Conservation (phyloP, 2,888 invertebrate genomes). For the Hipparchia semele region DNA sequence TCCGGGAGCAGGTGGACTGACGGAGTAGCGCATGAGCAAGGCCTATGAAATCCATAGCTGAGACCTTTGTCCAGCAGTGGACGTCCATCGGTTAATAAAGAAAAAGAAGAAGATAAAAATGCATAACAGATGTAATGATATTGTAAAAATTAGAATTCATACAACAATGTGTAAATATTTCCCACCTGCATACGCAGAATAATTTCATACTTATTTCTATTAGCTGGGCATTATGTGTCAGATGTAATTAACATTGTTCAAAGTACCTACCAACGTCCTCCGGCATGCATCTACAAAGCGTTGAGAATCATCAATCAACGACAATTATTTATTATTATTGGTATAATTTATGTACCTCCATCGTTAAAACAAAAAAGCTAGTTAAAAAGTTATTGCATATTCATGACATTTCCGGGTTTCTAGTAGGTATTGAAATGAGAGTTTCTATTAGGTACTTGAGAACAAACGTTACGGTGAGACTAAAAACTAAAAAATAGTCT, state of each 20-base stretch:
- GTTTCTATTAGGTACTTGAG: constrained; percentile 33
- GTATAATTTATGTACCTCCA: neutral
- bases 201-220: constrained; percentile 21
- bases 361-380: constrained; percentile 9
- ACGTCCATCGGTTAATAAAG: too few relatives aligned
- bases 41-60: too few relatives aligned
- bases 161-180: neutral
- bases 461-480: constrained; percentile 45
- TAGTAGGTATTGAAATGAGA: constrained; percentile 10
- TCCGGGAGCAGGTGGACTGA: too few relatives aligned
- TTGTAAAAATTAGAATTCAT: too few relatives aligned
- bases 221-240: constrained; percentile 18
- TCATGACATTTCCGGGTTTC: constrained; percentile 6
- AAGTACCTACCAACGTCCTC: constrained; percentile 24
- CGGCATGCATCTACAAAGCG: constrained; percentile 4
- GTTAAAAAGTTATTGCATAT: constrained; percentile 10
- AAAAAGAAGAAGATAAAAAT: too few relatives aligned
- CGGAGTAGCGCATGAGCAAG: too few relatives aligned
- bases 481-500: constrained; percentile 57
- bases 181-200: constrained; percentile 13
- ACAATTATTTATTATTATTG: constrained; percentile 12
- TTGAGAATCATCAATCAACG: constrained; percentile 28
- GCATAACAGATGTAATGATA: too few relatives aligned
- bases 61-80: too few relatives aligned
- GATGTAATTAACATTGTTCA: constrained; percentile 25